Percentiles rank a stretch among this genome's conserved stretches.
phyloP scores from a whole-genome alignment of 1,140 invertebrate genomes.

The Patella vulgata region DNA sequence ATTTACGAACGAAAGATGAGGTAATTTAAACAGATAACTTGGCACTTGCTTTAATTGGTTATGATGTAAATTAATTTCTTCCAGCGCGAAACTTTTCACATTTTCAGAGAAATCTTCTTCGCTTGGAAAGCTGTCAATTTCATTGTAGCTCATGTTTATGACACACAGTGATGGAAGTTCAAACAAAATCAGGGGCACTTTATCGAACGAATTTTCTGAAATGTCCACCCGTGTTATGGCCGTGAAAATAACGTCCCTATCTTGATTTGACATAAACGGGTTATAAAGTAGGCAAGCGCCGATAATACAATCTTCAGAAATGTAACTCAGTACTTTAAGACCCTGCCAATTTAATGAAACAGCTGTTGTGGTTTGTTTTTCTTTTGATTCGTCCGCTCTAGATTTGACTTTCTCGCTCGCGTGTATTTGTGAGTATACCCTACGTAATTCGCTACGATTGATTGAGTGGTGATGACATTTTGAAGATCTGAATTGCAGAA shows the following conservation, averaged over 20 bases:
- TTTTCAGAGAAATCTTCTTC: slow-evolving; percentile 20
- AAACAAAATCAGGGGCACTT: slow-evolving; percentile 85
- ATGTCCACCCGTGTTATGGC: slow-evolving; percentile 95
- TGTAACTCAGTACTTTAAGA: slow-evolving; percentile 73
- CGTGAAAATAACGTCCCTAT: slow-evolving; percentile 76
- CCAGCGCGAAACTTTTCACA: slow-evolving; percentile 74
- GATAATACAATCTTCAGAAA: slow-evolving; percentile 82
- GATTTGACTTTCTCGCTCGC: slow-evolving; percentile 15
- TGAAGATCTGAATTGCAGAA: slow-evolving; percentile 56
- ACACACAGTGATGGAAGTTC: slow-evolving; percentile 81
- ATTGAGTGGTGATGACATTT: slow-evolving; percentile 43
- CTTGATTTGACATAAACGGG: slow-evolving; percentile 28
- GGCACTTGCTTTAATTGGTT: slow-evolving; percentile 86
- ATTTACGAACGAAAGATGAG: slow-evolving; percentile 83
- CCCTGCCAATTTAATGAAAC: slow-evolving; percentile 95
- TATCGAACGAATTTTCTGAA: slow-evolving; percentile 86
- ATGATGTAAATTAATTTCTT: slow-evolving; percentile 89
- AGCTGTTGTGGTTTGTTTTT: slow-evolving; percentile 67
- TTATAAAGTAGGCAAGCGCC: slow-evolving; percentile 64
- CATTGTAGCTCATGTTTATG: slow-evolving; percentile 88
- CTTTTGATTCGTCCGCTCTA: slow-evolving; percentile 25
- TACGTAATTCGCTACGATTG: slow-evolving; percentile 19
- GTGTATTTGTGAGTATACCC: no score
- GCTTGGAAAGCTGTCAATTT: slow-evolving; percentile 78
- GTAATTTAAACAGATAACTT: slow-evolving; percentile 82